Evolutionary conservation across 2,888 invertebrate genomes (phyloP), one percentile per base, ranked within the genome.

Genomic region (Tortricodes alternella): DNA sequence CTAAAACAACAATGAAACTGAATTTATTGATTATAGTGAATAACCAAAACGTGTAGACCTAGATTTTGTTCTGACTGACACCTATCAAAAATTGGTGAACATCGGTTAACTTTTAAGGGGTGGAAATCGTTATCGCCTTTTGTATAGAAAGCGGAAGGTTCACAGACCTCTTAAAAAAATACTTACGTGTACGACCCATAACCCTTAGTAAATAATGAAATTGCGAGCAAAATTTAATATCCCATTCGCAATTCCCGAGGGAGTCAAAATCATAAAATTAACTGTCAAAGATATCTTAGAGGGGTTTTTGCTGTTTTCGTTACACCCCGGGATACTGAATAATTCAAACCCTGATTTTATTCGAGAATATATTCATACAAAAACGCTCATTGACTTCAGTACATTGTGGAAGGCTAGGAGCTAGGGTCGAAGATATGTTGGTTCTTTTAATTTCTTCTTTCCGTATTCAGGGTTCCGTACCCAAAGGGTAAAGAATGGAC

Each of bases 291-390:
- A 55, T 37, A 55, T 55, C 53, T 48, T 34, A 38, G 44, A 52
- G 38, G 39, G 38, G 34, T 49, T 48, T 43, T 29, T 43, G 41
- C 55, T 49, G 48, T 55, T 49, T 49, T 49, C 55, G 27, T 38
- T 38, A 32, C 46, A 39, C 39, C 39, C 39, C 9, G 9, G 44
- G 19, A 39, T 29, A 15, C 37, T 53, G 55, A 55, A 55, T 55
- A 27, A 55, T 55, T 55, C 55, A 55, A 48, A 34, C 13, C 41
- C 27, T 24, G 53, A 53, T 52, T 58, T 52, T 52, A 58, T 58
- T 52, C 41, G 15, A 15, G 58, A 58, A 58, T 58, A 58, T 52
- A 58, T 58, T 58, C 58, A 58, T 49, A 53, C 58, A 53, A 52
- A 53, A 58, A 53, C 38, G 53, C 53, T 49, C 58, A 58, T 58